phyloP scores from a whole-genome alignment of 1,140 invertebrate genomes.

The Diorhabda sublineata region DNA sequence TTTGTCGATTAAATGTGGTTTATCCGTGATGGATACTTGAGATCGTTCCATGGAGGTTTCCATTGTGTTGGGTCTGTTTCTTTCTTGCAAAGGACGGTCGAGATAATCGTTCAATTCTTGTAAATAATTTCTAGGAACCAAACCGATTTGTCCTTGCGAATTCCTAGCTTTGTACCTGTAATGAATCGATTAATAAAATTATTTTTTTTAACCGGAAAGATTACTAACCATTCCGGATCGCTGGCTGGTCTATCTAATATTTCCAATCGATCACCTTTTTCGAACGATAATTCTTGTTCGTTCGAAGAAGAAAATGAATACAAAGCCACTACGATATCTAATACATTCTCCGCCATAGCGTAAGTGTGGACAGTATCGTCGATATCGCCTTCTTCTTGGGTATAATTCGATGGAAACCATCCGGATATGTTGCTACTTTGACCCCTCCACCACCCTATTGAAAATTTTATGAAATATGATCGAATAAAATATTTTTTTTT shows the following conservation, averaged over 20 bases:
- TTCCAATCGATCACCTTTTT: slow-evolving; percentile 92
- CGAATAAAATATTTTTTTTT: neutral
- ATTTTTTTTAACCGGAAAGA: no score
- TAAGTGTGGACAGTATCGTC: slow-evolving; percentile 86
- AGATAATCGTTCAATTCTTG: slow-evolving; percentile 85
- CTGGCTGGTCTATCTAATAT: slow-evolving; percentile 91
- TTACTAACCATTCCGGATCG: slow-evolving; percentile 89
- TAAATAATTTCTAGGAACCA: slow-evolving; percentile 96
- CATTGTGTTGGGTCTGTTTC: slow-evolving; percentile 50
- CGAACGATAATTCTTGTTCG: slow-evolving; percentile 94
- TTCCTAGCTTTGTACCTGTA: slow-evolving; percentile 87
- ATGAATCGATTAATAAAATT: neutral
- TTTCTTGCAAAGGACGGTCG: slow-evolving; percentile 71
- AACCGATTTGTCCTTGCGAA: slow-evolving; percentile 81
- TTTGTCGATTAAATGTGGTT: slow-evolving; percentile 71
- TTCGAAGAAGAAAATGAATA: slow-evolving; percentile 94
- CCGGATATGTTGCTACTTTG: slow-evolving; percentile 79
- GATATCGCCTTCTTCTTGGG: slow-evolving; percentile 77
- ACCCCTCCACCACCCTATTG: slow-evolving; percentile 92
- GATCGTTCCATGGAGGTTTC: slow-evolving; percentile 49
- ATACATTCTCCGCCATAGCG: slow-evolving; percentile 86
- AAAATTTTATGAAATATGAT: neutral
- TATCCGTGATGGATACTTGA: slow-evolving; percentile 50
- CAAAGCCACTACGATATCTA: slow-evolving; percentile 91
- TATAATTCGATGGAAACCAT: slow-evolving; percentile 97